These are phyloP conservation scores for Dryas iulia DNA, from an alignment of 1,140 invertebrate species.

Conservation along the genomic window DNA sequence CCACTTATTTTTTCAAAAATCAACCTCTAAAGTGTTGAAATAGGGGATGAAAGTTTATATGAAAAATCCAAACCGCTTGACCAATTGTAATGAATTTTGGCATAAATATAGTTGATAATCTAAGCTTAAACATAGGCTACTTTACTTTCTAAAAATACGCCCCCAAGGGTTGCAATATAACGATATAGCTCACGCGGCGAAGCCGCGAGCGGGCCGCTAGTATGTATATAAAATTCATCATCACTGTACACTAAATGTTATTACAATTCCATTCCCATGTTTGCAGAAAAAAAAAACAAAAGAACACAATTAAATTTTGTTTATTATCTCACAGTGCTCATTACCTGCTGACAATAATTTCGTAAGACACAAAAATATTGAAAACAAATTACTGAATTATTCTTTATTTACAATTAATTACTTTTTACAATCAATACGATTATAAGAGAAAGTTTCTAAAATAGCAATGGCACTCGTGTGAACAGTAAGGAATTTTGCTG, in stretches of 20 bases:
- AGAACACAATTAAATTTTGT: conserved; percentile 50
- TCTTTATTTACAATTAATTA: conserved; percentile 37
- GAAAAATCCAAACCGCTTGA: too few relatives aligned
- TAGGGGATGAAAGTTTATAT: too few relatives aligned
- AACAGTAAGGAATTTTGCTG: conserved; percentile 23
- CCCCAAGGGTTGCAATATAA: too few relatives aligned
- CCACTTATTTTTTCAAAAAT: too few relatives aligned
- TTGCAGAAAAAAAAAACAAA: conserved; percentile 53
- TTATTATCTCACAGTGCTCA: conserved; percentile 68
- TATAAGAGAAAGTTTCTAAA: conserved; percentile 20
- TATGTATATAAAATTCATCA: background rate
- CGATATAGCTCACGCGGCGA: too few relatives aligned
- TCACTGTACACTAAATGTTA: background rate
- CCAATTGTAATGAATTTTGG: too few relatives aligned
- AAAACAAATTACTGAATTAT: conserved; percentile 39
- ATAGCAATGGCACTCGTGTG: conserved; percentile 46
- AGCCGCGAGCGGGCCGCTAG: too few relatives aligned
- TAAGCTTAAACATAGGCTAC: too few relatives aligned
- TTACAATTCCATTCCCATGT: too few relatives aligned
- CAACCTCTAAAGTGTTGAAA: too few relatives aligned
- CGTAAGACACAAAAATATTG: conserved; percentile 57
- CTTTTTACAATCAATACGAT: conserved; percentile 21
- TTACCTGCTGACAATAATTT: conserved; percentile 64
- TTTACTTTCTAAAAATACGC: too few relatives aligned
- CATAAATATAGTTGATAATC: too few relatives aligned